Percentiles rank a stretch among this genome's conserved stretches.
phyloP scores from a whole-genome alignment of 2,797 vertebrate species.

The Catamblyrhynchus diadema region DNA sequence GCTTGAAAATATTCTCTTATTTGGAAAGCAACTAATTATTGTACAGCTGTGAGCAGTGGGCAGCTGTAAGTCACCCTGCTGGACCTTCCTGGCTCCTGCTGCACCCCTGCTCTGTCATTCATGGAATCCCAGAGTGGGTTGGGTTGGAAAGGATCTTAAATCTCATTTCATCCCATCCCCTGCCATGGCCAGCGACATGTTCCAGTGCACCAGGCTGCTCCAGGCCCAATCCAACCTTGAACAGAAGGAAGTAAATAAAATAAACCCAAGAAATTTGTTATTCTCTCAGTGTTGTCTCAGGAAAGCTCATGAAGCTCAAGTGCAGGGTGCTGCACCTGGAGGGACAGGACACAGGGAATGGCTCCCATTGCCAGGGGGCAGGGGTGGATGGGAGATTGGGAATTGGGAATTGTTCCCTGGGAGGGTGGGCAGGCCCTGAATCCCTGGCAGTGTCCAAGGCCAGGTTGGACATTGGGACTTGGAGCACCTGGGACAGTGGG shows the following conservation, averaged over 20 bases:
- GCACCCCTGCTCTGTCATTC: not conserved
- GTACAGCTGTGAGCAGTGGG: not conserved
- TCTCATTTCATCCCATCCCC: not conserved
- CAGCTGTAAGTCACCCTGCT: not conserved
- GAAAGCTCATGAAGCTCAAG: too few relatives aligned
- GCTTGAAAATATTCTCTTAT: not conserved
- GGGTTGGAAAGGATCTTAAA: not conserved
- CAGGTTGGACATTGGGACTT: fast-evolving
- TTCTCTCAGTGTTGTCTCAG: not conserved
- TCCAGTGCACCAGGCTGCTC: not conserved
- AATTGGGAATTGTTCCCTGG: not conserved
- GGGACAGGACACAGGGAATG: not conserved
- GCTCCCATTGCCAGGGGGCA: not conserved
- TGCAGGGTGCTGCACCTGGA: not conserved
- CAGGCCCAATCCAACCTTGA: fast-evolving
- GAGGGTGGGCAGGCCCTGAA: not conserved
- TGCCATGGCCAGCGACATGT: not conserved
- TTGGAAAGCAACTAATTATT: not conserved
- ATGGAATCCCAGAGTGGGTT: not conserved
- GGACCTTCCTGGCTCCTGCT: not conserved
- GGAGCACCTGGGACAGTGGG: not conserved
- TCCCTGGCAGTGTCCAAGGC: not conserved
- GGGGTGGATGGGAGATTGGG: fast-evolving
- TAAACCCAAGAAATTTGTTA: not conserved
- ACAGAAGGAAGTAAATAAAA: not conserved